Evolutionary conservation across 1,140 invertebrate genomes (phyloP).

Genomic region (Musca domestica): DNA sequence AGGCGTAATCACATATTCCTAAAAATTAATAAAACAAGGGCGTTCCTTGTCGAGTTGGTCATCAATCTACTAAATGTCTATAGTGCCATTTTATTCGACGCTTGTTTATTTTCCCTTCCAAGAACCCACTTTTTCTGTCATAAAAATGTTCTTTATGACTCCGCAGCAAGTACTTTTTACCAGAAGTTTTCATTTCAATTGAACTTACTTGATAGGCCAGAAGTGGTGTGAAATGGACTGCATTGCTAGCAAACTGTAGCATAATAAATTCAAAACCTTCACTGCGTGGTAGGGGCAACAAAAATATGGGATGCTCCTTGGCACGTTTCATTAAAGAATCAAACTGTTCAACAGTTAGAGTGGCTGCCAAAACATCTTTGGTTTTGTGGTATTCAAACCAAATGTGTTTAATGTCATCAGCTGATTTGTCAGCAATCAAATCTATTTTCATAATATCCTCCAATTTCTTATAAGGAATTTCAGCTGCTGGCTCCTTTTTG

Average conservation of each 20-base stretch:
- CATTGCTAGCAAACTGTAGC: conserved; percentile 70
- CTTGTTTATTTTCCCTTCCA: no score
- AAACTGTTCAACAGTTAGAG: conserved; percentile 64
- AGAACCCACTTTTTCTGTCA: no score
- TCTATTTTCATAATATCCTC: conserved; percentile 78
- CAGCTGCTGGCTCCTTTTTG: conserved; percentile 33
- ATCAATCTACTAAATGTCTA: no score
- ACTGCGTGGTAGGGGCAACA: conserved; percentile 77
- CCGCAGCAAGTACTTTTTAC: no score
- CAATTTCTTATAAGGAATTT: conserved; percentile 59
- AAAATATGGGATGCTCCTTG: conserved; percentile 67
- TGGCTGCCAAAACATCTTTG: conserved; percentile 73
- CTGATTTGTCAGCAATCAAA: conserved; percentile 68
- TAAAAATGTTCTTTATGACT: no score
- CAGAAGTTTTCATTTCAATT: no score
- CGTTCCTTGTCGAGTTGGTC: no score
- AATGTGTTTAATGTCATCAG: conserved; percentile 72
- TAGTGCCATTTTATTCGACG: no score
- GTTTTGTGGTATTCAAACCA: conserved; percentile 79
- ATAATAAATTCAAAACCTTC: conserved; percentile 89
- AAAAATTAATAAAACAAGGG: no score
- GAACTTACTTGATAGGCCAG: conserved; percentile 74
- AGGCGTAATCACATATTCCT: no score
- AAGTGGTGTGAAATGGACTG: conserved; percentile 84
- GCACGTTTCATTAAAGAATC: conserved; percentile 60